phyloP scores from a whole-genome alignment of 2,113 vertebrate genomes.

The Pheucticus melanocephalus region DNA sequence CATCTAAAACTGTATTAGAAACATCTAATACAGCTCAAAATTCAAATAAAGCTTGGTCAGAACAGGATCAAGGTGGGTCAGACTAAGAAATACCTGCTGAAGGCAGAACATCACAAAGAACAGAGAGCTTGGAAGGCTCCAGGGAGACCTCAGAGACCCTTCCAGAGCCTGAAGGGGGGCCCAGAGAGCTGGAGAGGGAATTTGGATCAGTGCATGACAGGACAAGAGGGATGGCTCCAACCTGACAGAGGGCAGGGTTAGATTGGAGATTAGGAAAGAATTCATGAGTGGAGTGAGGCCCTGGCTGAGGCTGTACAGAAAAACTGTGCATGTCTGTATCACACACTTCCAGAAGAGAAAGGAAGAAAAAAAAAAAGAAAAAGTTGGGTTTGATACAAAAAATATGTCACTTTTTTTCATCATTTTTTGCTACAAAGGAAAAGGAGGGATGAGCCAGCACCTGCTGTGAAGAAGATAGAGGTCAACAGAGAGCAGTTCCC shows the following conservation, averaged over 20 bases:
- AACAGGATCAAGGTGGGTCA: neutral
- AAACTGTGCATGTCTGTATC: neutral
- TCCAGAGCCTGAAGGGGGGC: too few species aligned
- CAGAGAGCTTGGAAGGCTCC: neutral
- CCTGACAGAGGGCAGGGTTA: neutral
- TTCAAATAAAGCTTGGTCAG: neutral
- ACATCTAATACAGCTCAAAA: neutral
- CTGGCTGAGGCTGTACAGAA: neutral
- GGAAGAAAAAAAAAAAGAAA: fast-evolving
- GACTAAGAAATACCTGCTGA: neutral
- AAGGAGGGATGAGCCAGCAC: neutral
- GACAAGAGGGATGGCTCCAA: neutral
- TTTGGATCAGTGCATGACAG: neutral
- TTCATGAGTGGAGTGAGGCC: neutral
- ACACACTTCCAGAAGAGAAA: neutral
- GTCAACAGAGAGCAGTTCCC: neutral
- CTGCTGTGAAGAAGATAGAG: neutral
- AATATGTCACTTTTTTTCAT: neutral
- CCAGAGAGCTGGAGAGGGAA: neutral
- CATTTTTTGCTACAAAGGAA: neutral
- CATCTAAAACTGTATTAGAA: neutral
- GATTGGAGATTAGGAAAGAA: neutral
- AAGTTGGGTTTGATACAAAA: neutral
- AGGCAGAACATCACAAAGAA: neutral
- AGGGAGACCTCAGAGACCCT: neutral